A percentile compares a stretch with the other conserved stretches of the same genome.
These are phyloP conservation scores for Clarias batrachus DNA, from an alignment of 2,113 vertebrate genomes.

Conservation along the genomic window DNA sequence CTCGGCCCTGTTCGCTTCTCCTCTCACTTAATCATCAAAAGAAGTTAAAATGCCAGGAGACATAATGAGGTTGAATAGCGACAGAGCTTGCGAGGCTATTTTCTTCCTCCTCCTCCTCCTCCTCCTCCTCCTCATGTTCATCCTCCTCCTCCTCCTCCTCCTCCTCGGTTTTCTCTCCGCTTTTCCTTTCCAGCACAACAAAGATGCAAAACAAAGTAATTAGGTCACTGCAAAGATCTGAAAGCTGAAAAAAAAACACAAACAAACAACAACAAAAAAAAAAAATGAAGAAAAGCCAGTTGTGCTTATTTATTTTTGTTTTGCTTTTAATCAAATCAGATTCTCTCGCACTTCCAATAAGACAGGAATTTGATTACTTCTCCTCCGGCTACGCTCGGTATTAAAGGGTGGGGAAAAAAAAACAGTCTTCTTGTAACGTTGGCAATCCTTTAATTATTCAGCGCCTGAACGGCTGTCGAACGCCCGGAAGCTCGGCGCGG, in stretches of 20 bases:
- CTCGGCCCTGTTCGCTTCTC: conserved; percentile 47
- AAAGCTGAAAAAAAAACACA: conserved; percentile 28
- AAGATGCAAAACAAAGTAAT: conserved; percentile 52
- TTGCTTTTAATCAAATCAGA: conserved; percentile 26
- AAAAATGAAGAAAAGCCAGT: background rate
- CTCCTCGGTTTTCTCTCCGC: conserved; percentile 14
- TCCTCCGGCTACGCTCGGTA: conserved; percentile 19
- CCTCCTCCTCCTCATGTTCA: conserved; percentile 25
- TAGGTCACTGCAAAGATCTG: conserved; percentile 53
- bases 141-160: conserved; percentile 28
- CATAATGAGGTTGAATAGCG: conserved; percentile 71
- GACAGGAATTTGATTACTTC: conserved; percentile 32
- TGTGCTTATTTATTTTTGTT: conserved; percentile 31
- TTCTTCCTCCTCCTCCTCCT: conserved; percentile 31
- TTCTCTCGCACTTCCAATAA: background rate
- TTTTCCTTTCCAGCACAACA: conserved; percentile 38
- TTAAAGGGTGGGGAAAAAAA: background rate
- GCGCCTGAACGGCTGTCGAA: conserved; percentile 45
- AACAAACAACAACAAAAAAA: conserved; percentile 14
- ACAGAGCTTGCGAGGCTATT: conserved; percentile 33
- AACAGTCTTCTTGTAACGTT: conserved; percentile 34
- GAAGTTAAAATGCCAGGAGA: conserved; percentile 72
- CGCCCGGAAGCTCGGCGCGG: conserved; percentile 42
- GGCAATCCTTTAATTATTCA: conserved; percentile 52
- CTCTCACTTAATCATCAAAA: conserved; percentile 72